Evolutionary conservation across 2,888 invertebrate species (phyloP).

Genomic region (Drosophila rubida): DNA sequence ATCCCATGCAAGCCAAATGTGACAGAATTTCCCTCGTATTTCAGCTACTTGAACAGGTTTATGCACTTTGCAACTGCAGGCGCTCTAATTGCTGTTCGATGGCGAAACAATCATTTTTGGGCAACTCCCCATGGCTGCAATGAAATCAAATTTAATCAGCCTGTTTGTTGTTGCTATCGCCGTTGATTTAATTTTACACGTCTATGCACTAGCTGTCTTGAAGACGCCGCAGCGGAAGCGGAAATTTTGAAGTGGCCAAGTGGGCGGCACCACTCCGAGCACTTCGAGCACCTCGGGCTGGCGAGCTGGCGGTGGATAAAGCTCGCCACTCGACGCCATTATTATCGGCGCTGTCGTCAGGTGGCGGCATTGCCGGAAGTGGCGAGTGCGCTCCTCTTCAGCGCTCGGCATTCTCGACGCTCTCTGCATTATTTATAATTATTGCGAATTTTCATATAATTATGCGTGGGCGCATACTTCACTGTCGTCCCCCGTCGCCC

Average conservation of each 20-base stretch:
- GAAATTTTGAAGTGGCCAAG: constrained; percentile 53
- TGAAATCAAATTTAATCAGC: constrained; percentile 44
- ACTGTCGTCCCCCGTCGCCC: background rate
- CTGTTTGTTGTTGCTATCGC: constrained; percentile 33
- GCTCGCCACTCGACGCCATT: constrained; percentile 26
- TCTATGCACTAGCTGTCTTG: constrained; percentile 12
- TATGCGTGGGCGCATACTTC: constrained; percentile 69
- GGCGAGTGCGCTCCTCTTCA: constrained; percentile 47
- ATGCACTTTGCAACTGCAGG: constrained; percentile 54
- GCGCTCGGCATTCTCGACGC: constrained; percentile 47
- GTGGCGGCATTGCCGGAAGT: constrained; percentile 60
- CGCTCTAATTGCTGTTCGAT: constrained; percentile 67
- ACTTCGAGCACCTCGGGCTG: background rate
- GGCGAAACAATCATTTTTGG: constrained; percentile 27
- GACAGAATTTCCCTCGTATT: constrained; percentile 8
- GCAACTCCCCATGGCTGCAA: background rate
- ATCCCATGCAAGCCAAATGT: background rate
- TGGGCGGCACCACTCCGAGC: constrained; percentile 20
- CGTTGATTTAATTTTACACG: constrained; percentile 60
- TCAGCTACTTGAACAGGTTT: constrained; percentile 66
- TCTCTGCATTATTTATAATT: constrained; percentile 74
- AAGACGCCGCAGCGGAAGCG: constrained; percentile 50
- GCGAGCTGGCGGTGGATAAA: constrained; percentile 7
- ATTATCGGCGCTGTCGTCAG: constrained; percentile 24
- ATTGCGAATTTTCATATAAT: constrained; percentile 78